Evolutionary conservation across 2,888 invertebrate species (phyloP).

Genomic region (Oxytorus armatus): DNA sequence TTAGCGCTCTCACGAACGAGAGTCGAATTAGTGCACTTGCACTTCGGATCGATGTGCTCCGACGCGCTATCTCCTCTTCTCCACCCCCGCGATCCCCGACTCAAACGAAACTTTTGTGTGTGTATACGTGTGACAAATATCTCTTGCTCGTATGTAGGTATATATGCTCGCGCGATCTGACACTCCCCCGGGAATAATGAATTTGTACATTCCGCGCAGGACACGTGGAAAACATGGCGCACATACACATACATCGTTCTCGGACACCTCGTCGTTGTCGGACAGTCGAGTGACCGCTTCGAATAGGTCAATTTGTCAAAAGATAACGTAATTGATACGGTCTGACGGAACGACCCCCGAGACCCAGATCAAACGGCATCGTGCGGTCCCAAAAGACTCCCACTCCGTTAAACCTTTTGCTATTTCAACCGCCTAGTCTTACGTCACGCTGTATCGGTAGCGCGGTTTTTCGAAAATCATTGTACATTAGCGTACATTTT

Average conservation of each 20-base stretch:
- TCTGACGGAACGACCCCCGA: constrained; percentile 52
- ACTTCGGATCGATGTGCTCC: constrained; percentile 59
- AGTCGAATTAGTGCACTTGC: constrained; percentile 61
- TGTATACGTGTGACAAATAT: constrained; percentile 34
- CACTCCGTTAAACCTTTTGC: constrained; percentile 32
- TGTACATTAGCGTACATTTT: constrained; percentile 49
- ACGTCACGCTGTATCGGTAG: neutral
- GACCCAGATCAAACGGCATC: constrained; percentile 48
- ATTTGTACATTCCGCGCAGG: constrained; percentile 30
- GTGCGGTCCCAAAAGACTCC: constrained; percentile 13
- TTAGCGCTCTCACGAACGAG: constrained; percentile 66
- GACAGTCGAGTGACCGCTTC: constrained; percentile 38
- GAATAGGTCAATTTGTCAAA: constrained; percentile 64
- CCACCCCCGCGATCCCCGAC: constrained; percentile 9
- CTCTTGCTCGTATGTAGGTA: constrained; percentile 36
- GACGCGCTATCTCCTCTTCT: constrained; percentile 11
- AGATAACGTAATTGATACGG: constrained; percentile 65
- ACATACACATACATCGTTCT: constrained; percentile 26
- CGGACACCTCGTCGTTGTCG: constrained; percentile 29
- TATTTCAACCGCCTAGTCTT: constrained; percentile 37
- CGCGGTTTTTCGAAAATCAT: no score
- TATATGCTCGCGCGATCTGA: constrained; percentile 44
- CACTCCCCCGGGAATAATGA: constrained; percentile 47
- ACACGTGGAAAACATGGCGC: constrained; percentile 10
- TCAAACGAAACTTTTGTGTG: constrained; percentile 34